These are phyloP conservation scores for Picathartes gymnocephalus DNA, from an alignment of 2,113 vertebrate genomes.

Conservation along the genomic window DNA sequence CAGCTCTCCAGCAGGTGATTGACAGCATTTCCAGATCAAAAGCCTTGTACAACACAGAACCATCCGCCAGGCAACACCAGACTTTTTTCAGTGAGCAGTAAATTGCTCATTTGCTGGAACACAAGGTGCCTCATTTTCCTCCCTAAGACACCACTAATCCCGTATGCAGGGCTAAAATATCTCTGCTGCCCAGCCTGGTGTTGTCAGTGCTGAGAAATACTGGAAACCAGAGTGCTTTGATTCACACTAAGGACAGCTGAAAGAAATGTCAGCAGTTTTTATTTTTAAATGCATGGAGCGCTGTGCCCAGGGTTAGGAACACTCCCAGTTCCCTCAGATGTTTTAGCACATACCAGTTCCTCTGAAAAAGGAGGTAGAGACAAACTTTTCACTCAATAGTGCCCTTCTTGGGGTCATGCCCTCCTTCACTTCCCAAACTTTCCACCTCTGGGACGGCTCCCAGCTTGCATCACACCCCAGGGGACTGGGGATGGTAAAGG, in stretches of 20 bases:
- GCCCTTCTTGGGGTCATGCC: not conserved
- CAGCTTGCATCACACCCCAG: not conserved
- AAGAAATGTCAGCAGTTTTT: not conserved
- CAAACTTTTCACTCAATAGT: not conserved
- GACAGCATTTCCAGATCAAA: not conserved
- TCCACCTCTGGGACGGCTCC: rapidly evolving
- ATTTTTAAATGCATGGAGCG: not conserved
- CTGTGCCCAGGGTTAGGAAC: not conserved
- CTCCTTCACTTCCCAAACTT: not conserved
- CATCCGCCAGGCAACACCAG: not conserved
- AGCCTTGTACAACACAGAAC: not conserved
- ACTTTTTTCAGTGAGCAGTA: not conserved
- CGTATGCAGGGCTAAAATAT: not conserved
- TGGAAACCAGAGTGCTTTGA: not conserved
- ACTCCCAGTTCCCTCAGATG: not conserved
- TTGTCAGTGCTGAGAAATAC: not conserved
- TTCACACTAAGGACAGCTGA: not conserved
- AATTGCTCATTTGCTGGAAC: not conserved
- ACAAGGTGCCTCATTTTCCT: not conserved
- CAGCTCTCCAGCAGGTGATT: not conserved
- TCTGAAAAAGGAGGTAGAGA: not conserved
- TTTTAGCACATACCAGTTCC: not conserved
- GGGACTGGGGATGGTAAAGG: not conserved
- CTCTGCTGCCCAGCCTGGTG: not conserved
- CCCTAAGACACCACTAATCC: not conserved